Percentiles rank a stretch among this genome's conserved stretches.
Evolutionary conservation across 2,888 invertebrate species (phyloP).

Genomic region (Lepeophtheirus nordmannii): DNA sequence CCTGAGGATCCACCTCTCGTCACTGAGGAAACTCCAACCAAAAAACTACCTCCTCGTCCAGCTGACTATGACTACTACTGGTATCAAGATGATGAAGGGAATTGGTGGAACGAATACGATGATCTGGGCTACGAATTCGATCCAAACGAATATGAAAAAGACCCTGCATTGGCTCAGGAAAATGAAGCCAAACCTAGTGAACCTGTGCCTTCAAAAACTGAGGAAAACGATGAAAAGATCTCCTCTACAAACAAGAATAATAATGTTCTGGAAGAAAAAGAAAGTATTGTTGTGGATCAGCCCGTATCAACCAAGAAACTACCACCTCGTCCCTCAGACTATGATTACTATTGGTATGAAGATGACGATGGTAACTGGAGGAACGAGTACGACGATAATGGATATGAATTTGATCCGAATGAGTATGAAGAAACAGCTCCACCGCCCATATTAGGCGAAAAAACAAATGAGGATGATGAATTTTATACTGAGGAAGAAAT

Average conservation of each 20-base stretch:
- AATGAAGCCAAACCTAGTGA: not conserved
- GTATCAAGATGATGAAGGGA: constrained; percentile 24
- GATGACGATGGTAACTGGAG: constrained; percentile 24
- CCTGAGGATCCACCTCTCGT: not conserved
- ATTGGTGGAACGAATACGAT: constrained; percentile 24
- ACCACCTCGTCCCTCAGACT: constrained; percentile 21
- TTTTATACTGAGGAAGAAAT: constrained; percentile 21
- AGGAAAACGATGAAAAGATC: not conserved
- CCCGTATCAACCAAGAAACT: not conserved
- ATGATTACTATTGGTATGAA: constrained; percentile 24
- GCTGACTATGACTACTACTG: constrained; percentile 24
- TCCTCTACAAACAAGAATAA: not conserved
- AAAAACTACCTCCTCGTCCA: constrained; percentile 18
- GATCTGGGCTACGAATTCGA: constrained; percentile 21
- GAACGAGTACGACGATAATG: constrained; percentile 24
- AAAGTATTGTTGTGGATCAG: not conserved
- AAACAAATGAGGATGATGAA: constrained; percentile 12
- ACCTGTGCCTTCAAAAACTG: not conserved
- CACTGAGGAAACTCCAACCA: not conserved
- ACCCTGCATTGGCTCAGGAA: not conserved
- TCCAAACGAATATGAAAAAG: constrained; percentile 5
- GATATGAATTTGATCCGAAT: constrained; percentile 19
- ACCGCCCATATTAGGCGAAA: not conserved
- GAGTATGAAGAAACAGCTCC: constrained; percentile 13
- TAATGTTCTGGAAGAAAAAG: not conserved